These are phyloP conservation scores for Brachyrhaphis roseni DNA, from an alignment of 2,797 vertebrate genomes.

Conservation along the genomic window DNA sequence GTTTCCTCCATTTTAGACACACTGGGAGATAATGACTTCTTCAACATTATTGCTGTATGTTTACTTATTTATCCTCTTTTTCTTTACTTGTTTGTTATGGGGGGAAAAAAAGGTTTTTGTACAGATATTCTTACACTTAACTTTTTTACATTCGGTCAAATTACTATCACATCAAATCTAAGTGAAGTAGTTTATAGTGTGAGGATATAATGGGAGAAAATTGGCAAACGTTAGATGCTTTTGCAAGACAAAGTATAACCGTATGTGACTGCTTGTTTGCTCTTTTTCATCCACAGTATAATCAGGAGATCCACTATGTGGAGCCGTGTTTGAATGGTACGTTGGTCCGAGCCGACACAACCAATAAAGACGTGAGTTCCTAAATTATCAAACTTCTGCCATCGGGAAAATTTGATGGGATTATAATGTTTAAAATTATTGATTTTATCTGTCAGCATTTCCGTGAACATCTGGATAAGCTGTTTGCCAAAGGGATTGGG, in stretches of 20 bases:
- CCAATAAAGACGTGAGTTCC: conserved; percentile 94
- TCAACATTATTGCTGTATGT: conserved; percentile 96
- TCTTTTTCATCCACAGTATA: conserved; percentile 84
- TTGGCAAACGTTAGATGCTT: neutral
- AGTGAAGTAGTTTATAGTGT: neutral
- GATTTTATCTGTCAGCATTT: conserved; percentile 87
- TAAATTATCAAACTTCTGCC: neutral
- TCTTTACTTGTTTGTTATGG: neutral
- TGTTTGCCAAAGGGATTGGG: conserved; percentile 97
- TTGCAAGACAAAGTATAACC: neutral
- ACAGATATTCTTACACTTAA: neutral
- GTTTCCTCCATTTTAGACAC: conserved; percentile 97
- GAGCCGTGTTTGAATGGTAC: conserved; percentile 97
- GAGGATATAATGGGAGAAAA: neutral
- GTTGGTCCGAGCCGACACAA: conserved; percentile 93
- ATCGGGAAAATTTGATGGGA: neutral
- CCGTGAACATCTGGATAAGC: conserved; percentile 95
- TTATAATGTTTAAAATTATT: neutral
- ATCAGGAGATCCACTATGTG: conserved; percentile 95
- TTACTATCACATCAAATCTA: neutral
- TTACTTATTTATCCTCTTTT: conserved; percentile 29
- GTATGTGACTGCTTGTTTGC: neutral
- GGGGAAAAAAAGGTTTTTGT: neutral
- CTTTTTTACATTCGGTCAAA: neutral
- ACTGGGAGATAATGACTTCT: conserved; percentile 96